A percentile compares a stretch with the other conserved stretches of the same genome.
phyloP scores from a whole-genome alignment of 2,113 vertebrate genomes.

The Protobothrops mucrosquamatus region DNA sequence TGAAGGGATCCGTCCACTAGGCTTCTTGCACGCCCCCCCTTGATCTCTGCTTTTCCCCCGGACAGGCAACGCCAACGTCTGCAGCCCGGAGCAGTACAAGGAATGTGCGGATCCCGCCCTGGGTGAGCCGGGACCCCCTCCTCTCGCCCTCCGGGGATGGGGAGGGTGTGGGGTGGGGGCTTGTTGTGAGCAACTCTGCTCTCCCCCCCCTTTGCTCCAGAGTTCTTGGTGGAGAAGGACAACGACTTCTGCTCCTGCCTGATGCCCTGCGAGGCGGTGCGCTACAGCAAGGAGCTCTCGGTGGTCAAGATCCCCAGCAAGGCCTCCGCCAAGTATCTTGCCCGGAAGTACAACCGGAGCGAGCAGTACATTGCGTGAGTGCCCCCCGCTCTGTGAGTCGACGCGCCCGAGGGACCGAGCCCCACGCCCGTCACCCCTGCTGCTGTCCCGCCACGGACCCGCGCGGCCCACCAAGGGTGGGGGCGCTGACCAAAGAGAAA shows the following conservation, averaged over 20 bases:
- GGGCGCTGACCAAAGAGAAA: background rate
- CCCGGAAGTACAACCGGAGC: conserved; percentile 93
- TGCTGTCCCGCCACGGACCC: accelerated
- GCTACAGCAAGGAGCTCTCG: conserved; percentile 95
- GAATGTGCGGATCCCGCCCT: conserved; percentile 86
- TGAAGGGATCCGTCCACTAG: too few species aligned
- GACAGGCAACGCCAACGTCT: conserved; percentile 84
- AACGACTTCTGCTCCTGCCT: conserved; percentile 85
- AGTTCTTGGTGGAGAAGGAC: conserved; percentile 90
- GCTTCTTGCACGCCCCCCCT: background rate
- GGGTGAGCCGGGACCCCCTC: conserved; percentile 70
- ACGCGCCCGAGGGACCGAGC: accelerated
- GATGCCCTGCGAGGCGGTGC: conserved; percentile 89
- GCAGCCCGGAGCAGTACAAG: conserved; percentile 92
- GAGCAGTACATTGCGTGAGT: conserved; percentile 93
- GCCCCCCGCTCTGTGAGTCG: accelerated
- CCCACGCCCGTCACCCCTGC: too few species aligned
- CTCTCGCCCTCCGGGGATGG: background rate
- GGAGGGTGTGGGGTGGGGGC: background rate
- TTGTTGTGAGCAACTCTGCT: background rate
- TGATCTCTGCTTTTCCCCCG: background rate
- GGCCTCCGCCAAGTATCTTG: conserved; percentile 88
- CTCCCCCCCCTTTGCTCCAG: conserved; percentile 54
- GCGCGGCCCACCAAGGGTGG: accelerated
- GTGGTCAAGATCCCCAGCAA: conserved; percentile 98